A percentile compares a stretch with the other conserved stretches of the same genome.
phyloP scores from a whole-genome alignment of 2,113 vertebrate genomes.

The Psittacula cyanocephala region DNA sequence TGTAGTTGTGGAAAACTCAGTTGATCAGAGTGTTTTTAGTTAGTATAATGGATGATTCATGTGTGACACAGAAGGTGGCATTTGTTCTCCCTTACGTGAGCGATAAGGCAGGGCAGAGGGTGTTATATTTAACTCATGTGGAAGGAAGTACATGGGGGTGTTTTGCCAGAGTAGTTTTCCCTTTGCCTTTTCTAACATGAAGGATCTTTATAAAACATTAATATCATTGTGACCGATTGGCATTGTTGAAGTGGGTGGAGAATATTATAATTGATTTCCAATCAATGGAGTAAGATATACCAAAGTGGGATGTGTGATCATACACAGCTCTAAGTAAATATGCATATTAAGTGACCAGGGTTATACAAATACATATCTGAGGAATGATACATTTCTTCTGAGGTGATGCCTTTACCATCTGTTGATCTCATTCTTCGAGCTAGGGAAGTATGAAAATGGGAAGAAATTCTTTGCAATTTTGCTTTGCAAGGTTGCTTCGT shows the following conservation, averaged over 20 bases:
- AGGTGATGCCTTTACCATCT: background rate
- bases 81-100: conserved; percentile 9
- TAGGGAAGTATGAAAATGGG: background rate
- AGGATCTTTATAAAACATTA: background rate
- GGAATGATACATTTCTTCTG: background rate
- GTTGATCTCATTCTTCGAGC: background rate
- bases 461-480: background rate
- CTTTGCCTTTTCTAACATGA: background rate
- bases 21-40: background rate
- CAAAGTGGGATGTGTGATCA: background rate
- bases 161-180: background rate
- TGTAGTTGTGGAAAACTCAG: accelerated
- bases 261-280: background rate
- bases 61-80: background rate
- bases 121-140: background rate
- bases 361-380: background rate
- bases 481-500: background rate
- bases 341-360: background rate
- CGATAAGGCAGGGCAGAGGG: background rate
- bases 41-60: conserved; percentile 6
- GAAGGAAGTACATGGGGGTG: background rate
- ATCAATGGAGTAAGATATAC: background rate
- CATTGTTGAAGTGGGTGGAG: background rate
- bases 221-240: background rate
- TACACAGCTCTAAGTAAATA: background rate